phyloP scores from a whole-genome alignment of 2,888 invertebrate genomes.

The Hartigia nigra region DNA sequence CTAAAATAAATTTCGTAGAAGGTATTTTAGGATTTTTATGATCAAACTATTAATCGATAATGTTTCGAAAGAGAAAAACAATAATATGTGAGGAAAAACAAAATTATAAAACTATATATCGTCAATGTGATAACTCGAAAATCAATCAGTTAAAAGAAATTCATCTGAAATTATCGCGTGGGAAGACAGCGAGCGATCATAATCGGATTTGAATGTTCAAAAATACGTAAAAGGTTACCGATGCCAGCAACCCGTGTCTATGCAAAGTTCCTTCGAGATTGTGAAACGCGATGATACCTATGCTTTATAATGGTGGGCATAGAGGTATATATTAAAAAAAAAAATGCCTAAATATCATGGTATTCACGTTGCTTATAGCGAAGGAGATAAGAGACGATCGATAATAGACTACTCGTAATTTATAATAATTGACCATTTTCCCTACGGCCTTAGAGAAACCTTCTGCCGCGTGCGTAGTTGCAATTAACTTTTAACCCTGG shows the following conservation, averaged over 20 bases:
- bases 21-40: too few relatives aligned
- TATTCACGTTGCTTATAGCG: neutral
- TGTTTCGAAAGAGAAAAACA: neutral
- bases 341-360: neutral
- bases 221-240: neutral
- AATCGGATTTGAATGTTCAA: neutral
- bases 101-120: neutral
- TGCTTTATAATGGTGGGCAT: neutral
- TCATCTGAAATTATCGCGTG: neutral
- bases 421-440: neutral
- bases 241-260: neutral
- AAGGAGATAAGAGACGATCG: neutral
- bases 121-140: too few relatives aligned
- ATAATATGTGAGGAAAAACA: too few relatives aligned
- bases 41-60: neutral
- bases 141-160: neutral
- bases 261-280: neutral
- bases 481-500: slow-evolving; percentile 50
- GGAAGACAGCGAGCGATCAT: neutral
- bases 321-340: neutral
- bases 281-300: neutral
- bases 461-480: neutral
- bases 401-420: neutral
- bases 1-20: too few relatives aligned
- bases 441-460: neutral